Conservation (phyloP, 35 echinoderm and acorn worm genomes). For the Apostichopus californicus region DNA sequence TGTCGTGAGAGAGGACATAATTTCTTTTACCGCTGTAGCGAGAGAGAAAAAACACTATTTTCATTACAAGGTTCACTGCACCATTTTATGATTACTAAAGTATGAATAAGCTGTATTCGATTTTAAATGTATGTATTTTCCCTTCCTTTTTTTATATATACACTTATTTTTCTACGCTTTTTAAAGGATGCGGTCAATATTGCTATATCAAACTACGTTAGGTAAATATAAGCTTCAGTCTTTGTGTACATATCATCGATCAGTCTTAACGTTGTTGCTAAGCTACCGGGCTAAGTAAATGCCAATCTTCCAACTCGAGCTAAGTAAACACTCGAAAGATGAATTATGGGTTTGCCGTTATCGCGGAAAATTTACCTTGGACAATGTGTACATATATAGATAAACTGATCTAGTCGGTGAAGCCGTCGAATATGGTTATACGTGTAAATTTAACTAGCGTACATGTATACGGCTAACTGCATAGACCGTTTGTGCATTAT, state of each 20-base stretch:
- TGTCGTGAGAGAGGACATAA: too few species aligned
- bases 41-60: too few species aligned
- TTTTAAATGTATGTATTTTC: not conserved
- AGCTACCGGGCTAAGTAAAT: not conserved
- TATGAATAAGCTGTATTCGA: too few species aligned
- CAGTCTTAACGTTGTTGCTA: slow-evolving; percentile 14
- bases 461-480: too few species aligned
- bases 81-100: too few species aligned
- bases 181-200: slow-evolving; percentile 21
- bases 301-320: not conserved
- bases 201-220: slow-evolving; percentile 10
- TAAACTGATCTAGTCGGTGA: not conserved
- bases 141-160: not conserved
- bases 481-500: too few species aligned
- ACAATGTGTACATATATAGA: not conserved
- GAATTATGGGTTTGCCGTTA: slow-evolving; percentile 6
- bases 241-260: slow-evolving; percentile 25
- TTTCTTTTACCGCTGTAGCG: too few species aligned
- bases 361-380: not conserved
- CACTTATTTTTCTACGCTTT: not conserved
- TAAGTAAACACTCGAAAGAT: slow-evolving; percentile 33
- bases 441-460: too few species aligned
- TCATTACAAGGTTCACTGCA: too few species aligned
- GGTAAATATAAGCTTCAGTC: not conserved
- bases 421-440: too few species aligned